A percentile compares a stretch with the other conserved stretches of the same genome.
Evolutionary conservation across 2,797 vertebrate genomes (phyloP).

Genomic region (Argya squamiceps): DNA sequence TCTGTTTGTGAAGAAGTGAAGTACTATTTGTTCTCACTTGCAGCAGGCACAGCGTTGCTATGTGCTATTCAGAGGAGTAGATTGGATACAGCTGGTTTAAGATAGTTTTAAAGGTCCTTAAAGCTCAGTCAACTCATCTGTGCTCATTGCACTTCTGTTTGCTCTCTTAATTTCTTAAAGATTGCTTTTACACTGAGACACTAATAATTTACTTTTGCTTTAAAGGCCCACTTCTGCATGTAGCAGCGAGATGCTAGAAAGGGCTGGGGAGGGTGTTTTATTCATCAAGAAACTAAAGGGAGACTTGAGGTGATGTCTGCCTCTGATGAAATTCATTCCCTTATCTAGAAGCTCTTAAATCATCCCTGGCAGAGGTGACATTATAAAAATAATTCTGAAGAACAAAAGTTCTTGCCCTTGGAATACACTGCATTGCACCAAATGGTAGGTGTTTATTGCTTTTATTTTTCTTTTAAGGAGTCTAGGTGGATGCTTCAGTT

Average conservation of each 20-base stretch:
- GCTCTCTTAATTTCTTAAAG: not conserved
- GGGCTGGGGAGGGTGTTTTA: not conserved
- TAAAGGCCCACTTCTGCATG: not conserved
- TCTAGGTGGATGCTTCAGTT: not conserved
- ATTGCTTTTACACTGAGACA: not conserved
- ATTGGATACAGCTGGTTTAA: not conserved
- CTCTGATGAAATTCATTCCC: conserved; percentile 35
- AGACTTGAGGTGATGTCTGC: conserved; percentile 13
- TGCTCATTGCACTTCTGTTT: not conserved
- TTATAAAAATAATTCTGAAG: conserved; percentile 50
- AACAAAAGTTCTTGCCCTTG: conserved; percentile 37
- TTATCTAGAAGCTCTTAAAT: conserved; percentile 59
- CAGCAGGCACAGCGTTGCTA: not conserved
- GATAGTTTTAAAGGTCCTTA: not conserved
- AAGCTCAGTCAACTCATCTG: not conserved
- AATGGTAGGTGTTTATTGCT: not conserved
- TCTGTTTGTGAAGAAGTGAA: not conserved
- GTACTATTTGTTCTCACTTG: not conserved
- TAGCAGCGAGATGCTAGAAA: not conserved
- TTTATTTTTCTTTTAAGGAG: not conserved
- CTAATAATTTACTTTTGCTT: not conserved
- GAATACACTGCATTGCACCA: conserved; percentile 43
- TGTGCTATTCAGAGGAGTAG: not conserved
- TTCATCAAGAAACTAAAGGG: not conserved
- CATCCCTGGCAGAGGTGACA: conserved; percentile 36